Conservation (phyloP, 2,888 invertebrate genomes). For the Papilio elwesi region DNA sequence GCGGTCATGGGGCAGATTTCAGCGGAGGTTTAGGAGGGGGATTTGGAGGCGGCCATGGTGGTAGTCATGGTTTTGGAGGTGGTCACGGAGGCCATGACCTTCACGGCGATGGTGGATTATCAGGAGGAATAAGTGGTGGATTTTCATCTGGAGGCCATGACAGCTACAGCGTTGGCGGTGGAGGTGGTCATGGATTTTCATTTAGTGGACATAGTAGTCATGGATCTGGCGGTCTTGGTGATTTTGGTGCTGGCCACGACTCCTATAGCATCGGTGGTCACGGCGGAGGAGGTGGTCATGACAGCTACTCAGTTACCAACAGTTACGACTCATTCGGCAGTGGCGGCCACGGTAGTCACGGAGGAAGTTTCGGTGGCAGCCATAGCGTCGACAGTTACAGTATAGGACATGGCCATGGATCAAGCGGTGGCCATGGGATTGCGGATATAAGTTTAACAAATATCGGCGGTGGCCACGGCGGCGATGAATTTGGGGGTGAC, state of each 20-base stretch:
- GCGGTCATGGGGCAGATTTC: conserved; percentile 43
- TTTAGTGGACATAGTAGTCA: conserved; percentile 28
- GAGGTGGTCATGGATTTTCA: conserved; percentile 41
- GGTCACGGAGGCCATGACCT: conserved; percentile 49
- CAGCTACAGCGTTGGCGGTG: conserved; percentile 45
- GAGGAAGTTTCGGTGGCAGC: conserved; percentile 42
- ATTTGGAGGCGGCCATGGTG: conserved; percentile 48
- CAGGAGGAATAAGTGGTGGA: conserved; percentile 44
- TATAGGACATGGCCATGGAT: conserved; percentile 45
- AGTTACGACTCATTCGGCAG: conserved; percentile 44
- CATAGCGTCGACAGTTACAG: conserved; percentile 47
- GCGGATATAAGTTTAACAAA: conserved; percentile 39
- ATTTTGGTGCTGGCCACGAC: conserved; percentile 41
- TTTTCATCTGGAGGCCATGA: conserved; percentile 48
- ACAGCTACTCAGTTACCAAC: conserved; percentile 48
- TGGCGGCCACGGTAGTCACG: conserved; percentile 48
- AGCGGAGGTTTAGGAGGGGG: conserved; percentile 46
- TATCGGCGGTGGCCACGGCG: conserved; percentile 43
- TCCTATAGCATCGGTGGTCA: conserved; percentile 47
- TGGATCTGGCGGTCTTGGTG: conserved; percentile 43
- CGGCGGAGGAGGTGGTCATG: conserved; percentile 44
- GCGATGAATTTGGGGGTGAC: conserved; percentile 58
- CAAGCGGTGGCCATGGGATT: conserved; percentile 46
- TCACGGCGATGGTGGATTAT: conserved; percentile 44
- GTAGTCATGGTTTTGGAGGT: conserved; percentile 47